These are phyloP conservation scores for Brachionus rubens DNA, from an alignment of 1,140 invertebrate genomes.

Conservation along the genomic window DNA sequence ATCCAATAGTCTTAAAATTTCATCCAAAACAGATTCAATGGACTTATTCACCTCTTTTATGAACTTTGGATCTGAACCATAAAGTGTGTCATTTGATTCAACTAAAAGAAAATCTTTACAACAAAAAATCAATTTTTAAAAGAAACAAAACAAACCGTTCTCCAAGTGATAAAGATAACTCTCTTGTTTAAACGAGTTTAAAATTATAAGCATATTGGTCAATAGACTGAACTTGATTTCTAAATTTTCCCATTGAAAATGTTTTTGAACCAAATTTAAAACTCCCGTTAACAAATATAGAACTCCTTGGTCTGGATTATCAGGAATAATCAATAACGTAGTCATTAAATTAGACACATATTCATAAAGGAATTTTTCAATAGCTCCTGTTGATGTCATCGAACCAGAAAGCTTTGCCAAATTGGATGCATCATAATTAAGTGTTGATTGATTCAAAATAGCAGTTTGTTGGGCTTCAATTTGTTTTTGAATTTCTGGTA, in stretches of 20 bases:
- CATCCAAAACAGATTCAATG: not conserved
- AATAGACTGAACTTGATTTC: conserved; percentile 65
- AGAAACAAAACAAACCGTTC: conserved; percentile 65
- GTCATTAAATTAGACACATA: conserved; percentile 12
- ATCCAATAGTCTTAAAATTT: not conserved
- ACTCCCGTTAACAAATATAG: conserved; percentile 73
- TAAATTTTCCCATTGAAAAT: conserved; percentile 66
- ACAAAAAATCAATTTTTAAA: not conserved
- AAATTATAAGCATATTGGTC: conserved; percentile 70
- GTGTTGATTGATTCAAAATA: not conserved
- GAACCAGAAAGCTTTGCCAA: not conserved
- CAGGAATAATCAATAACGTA: conserved; percentile 59
- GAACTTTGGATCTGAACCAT: conserved; percentile 82
- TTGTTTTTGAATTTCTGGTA: conserved; percentile 73
- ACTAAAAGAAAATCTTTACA: conserved; percentile 65
- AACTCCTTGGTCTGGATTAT: conserved; percentile 76
- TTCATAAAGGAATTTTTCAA: conserved; percentile 36
- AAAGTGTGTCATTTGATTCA: conserved; percentile 87
- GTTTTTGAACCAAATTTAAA: conserved; percentile 71
- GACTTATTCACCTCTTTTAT: conserved; percentile 70
- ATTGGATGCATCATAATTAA: conserved; percentile 6
- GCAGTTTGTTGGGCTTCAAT: conserved; percentile 70
- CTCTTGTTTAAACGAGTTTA: conserved; percentile 73
- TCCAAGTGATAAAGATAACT: conserved; percentile 76
- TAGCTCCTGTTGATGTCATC: not conserved